Base-by-base conservation (phyloP, 2,888 invertebrate species). In the Furcula furcula region DNA sequence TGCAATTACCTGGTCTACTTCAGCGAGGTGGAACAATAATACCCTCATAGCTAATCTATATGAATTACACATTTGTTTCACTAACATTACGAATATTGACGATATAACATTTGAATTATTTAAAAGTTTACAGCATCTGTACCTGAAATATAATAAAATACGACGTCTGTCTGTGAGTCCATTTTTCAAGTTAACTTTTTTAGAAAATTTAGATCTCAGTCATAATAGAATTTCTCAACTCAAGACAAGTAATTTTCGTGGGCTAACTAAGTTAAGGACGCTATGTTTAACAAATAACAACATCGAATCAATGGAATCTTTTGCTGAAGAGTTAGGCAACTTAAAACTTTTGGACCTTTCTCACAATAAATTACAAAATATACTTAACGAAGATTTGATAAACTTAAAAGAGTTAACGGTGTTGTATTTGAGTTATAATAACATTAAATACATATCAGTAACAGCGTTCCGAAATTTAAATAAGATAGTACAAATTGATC, bases 231-330 rank as follows among this genome's bases (percentile, higher is more conserved):
- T 97, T 54, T 94, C 94, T 50, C 87, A 94, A 51, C 76, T 97
- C 41, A 96, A 96, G 40, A 94, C 94, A 65, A 97, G 96, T 75
- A 92, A 97, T 48, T 90, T 97, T 55, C 93, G 94, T 56, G 96
- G 96, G 3, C 84, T 97, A 31, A 90, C 90, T 30, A 92, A 94
- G 57, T 86, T 97, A 32, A 90, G 93, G 39, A 88, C 94, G 40
- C 88, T 97, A 29, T 97, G 97, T 83, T 90, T 97, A 36, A 95
- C 96, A 10, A 93, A 93, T 72, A 97, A 97, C 76, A 92, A 92
- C 46, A 89, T 97, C 34, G 94, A 94, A 70, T 94, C 94, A 45
- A 88, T 96, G 53, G 95, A 95, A 71, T 93, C 95, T 58, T 96
- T 96, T 70, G 93, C 95, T 6, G 83, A 90, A 28, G 95, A 96